Evolutionary conservation across 2,113 vertebrate genomes (phyloP).

Genomic region (Clarias macrocephalus): DNA sequence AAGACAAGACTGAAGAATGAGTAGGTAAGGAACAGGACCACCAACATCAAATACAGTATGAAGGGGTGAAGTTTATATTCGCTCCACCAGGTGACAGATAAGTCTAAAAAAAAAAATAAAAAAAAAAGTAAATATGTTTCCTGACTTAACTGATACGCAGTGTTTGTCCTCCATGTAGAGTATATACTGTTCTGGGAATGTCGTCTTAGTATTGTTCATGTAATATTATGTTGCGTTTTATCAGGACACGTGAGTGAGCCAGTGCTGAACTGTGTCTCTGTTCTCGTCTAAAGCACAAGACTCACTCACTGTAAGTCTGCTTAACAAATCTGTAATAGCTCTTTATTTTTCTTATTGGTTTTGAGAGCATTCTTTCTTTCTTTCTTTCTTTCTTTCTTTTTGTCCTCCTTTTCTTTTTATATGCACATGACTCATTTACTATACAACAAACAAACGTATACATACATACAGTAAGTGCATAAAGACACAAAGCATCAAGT

Average conservation of each 20-base stretch:
- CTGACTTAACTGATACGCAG: not conserved
- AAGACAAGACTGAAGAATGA: not conserved
- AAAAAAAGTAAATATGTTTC: constrained; percentile 4
- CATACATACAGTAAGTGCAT: too few species aligned
- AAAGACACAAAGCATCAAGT: too few species aligned
- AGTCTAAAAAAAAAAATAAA: not conserved
- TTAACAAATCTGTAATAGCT: not conserved
- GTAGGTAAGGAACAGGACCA: too few species aligned
- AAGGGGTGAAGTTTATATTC: not conserved
- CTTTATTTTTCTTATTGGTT: not conserved
- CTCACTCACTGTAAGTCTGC: not conserved
- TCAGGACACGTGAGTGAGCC: not conserved
- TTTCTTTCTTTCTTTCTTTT: not conserved
- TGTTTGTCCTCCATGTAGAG: not conserved
- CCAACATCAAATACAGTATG: not conserved
- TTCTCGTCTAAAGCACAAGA: not conserved
- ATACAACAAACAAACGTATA: too few species aligned
- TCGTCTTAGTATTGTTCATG: not conserved
- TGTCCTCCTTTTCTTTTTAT: too few species aligned
- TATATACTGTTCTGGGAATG: not conserved
- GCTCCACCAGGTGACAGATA: not conserved
- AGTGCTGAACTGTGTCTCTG: not conserved
- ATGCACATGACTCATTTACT: too few species aligned
- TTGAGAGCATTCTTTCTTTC: not conserved
- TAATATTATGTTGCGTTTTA: not conserved